Base-by-base conservation (phyloP, 2,888 invertebrate genomes). In the Dryococelus australis region DNA sequence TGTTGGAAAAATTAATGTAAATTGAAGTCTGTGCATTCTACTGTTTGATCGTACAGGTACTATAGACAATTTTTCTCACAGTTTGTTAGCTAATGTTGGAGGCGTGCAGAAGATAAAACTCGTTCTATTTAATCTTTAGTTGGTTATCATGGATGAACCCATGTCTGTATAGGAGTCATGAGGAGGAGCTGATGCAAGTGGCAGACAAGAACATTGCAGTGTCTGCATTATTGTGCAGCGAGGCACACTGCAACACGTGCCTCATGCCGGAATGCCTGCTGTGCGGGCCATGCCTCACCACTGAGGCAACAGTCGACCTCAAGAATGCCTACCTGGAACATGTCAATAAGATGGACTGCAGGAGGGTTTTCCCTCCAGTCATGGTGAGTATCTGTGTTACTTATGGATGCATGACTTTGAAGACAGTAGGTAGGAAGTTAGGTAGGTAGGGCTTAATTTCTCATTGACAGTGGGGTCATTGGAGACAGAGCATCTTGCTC, bases 171-270 rank as follows among this genome's bases (percentile, higher is more conserved):
- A 95, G 95, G 84, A 92, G 93, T 0, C 90, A 92, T 27, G 92
- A 93, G 86, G 93, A 94, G 8, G 92, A 93, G 87, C 93, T 94
- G 89, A 96, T 97, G 95, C 92, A 96, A 89, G 95, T 96, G 0
- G 94, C 97, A 0, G 95, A 96, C 87, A 97, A 96, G 92, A 98
- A 98, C 92, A 93, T 98, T 80, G 95, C 95, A 0, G 97, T 97
- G 0, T 95, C 95, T 91, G 94, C 96, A 0, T 94, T 95, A 78
- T 92, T 94, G 88, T 98, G 98, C 91, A 91, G 92, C 28, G 92
- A 92, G 88, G 91, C 93, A 84, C 90, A 92, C 88, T 93, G 94
- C 88, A 94, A 94, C 3, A 94, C 94, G 84, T 98, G 98, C 91
- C 93, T 94, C 84, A 92, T 93, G 0, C 91, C 94, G 0, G 94